These are phyloP conservation scores for Vulpes vulpes DNA, from an alignment of 2,113 vertebrate species.

Conservation along the genomic window DNA sequence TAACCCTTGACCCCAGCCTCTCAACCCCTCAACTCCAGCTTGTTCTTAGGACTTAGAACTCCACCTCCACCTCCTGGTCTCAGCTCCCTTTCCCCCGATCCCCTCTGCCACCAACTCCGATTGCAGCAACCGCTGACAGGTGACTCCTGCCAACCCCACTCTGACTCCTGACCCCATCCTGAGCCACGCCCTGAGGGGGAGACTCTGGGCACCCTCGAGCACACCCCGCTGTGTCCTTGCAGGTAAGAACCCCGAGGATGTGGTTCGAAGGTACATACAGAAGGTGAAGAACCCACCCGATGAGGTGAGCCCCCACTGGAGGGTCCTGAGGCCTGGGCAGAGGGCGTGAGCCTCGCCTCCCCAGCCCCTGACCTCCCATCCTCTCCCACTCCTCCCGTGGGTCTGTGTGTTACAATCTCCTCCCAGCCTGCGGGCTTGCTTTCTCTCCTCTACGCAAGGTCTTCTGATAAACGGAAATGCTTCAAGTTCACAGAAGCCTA, in stretches of 20 bases:
- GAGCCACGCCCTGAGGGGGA: neutral
- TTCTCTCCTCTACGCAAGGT: neutral
- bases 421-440: neutral
- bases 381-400: neutral
- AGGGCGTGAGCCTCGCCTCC: neutral
- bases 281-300: constrained; percentile 96
- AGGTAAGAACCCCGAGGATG: constrained; percentile 97
- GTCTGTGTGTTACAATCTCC: neutral
- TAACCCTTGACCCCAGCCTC: neutral
- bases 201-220: neutral
- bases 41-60: neutral
- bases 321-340: rapidly evolving
- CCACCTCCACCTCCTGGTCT: neutral
- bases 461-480: neutral
- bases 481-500: neutral
- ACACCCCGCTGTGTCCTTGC: neutral
- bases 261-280: constrained; percentile 96
- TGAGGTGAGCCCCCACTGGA: constrained; percentile 89
- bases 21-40: neutral
- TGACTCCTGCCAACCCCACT: neutral
- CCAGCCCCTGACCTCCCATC: neutral
- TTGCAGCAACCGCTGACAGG: neutral
- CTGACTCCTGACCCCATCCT: neutral
- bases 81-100: neutral
- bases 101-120: neutral